Evolutionary conservation across 2,888 invertebrate species (phyloP).

Genomic region (Phlogophora meticulosa): DNA sequence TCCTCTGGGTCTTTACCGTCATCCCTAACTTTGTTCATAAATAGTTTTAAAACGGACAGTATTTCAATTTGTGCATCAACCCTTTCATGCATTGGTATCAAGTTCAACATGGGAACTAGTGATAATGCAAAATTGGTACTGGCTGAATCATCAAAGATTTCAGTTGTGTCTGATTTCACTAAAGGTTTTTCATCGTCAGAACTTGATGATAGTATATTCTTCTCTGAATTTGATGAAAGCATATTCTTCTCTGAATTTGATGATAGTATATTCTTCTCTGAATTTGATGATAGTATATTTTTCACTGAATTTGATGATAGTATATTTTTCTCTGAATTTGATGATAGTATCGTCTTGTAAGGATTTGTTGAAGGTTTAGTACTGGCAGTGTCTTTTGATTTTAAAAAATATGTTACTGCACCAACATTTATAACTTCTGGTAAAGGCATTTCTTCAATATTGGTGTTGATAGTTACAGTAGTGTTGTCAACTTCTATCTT

Average conservation of each 20-base stretch:
- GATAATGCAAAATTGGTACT: constrained; percentile 47
- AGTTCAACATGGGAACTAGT: constrained; percentile 41
- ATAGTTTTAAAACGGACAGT: constrained; percentile 28
- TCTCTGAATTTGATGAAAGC: background rate
- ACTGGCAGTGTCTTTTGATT: no score
- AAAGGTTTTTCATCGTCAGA: background rate
- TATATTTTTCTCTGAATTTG: background rate
- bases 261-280: background rate
- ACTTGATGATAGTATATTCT: background rate
- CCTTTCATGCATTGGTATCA: constrained; percentile 33
- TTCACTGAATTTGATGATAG: background rate
- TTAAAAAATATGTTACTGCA: no score
- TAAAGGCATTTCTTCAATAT: constrained; percentile 20
- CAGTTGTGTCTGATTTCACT: background rate
- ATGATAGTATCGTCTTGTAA: no score
- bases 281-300: background rate
- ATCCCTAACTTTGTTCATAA: background rate
- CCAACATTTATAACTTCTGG: constrained; percentile 6
- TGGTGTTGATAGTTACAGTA: constrained; percentile 8
- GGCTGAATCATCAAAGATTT: constrained; percentile 3
- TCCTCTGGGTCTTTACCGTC: no score
- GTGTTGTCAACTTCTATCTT: constrained; percentile 1
- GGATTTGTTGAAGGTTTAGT: no score
- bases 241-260: background rate
- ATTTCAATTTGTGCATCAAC: constrained; percentile 39